A percentile compares a stretch with the other conserved stretches of the same genome.
These are phyloP conservation scores for Tachycineta bicolor DNA, from an alignment of 2,113 vertebrate species.

Conservation along the genomic window DNA sequence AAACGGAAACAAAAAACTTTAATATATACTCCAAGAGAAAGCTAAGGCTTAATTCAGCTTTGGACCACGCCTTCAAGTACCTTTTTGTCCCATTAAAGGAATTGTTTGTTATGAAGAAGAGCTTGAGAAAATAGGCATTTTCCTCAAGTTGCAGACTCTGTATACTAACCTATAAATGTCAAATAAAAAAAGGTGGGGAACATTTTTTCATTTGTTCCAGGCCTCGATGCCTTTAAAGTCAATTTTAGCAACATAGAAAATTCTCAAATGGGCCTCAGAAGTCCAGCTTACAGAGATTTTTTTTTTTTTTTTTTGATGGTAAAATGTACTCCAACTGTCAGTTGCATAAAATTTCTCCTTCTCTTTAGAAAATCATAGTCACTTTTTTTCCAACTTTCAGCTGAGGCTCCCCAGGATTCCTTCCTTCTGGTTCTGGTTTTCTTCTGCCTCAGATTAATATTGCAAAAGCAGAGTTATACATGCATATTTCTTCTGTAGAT, in stretches of 20 bases:
- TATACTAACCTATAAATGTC: not conserved
- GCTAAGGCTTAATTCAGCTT: not conserved
- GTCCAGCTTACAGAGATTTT: not conserved
- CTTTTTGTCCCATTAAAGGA: not conserved
- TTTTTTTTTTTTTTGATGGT: not conserved
- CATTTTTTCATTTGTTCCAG: not conserved
- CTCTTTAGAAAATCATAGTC: not conserved
- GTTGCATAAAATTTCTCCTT: not conserved
- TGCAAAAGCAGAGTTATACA: rapidly evolving
- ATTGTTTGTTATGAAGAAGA: not conserved
- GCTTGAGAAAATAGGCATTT: not conserved
- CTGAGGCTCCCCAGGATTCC: not conserved
- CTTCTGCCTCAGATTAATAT: not conserved
- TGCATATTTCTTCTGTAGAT: not conserved
- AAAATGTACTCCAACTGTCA: not conserved
- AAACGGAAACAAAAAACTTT: rapidly evolving
- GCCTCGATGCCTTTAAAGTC: not conserved
- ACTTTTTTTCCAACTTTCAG: not conserved
- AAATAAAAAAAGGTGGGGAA: not conserved
- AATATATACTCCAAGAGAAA: not conserved
- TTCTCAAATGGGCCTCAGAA: not conserved
- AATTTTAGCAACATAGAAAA: not conserved
- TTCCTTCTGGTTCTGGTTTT: not conserved
- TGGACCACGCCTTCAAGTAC: not conserved
- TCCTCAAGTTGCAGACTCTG: not conserved